Base-by-base conservation (phyloP, 2,888 invertebrate species). In the Drosophila niveifrons region DNA sequence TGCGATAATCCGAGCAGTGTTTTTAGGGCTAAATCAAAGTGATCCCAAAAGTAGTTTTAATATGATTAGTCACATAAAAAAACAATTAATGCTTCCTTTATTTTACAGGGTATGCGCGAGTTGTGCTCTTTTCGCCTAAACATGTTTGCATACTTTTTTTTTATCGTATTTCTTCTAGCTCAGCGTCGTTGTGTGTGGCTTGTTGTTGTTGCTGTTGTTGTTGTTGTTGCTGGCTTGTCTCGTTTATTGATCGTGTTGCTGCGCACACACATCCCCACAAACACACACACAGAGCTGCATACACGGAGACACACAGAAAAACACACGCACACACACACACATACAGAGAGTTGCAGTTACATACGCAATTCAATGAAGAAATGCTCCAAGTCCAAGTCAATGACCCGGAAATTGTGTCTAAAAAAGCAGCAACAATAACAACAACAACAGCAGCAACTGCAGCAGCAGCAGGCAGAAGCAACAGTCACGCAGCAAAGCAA, bases 391-490 rank as follows among this genome's bases (percentile, higher is more conserved):
- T 80, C 70, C 84, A 89, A 89, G 92, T 92, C 92, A 92, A 91
- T 92, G 92, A 92, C 92, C 92, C 92, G 92, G 92, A 92, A 92
- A 92, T 91, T 91, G 91, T 91, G 90, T 91, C 91, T 90, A 89
- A 87, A 87, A 82, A 80, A 87, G 76, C 87, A 89, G 81, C 86
- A 90, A 78, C 80, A 78, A 76, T 77, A 81, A 72, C 82, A 78
- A 67, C 73, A 66, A 59, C 69, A 75, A 43, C 69, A 53, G 15
- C 85, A 87, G 63, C 77, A 65, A 53, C 70, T 70, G 13, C 70
- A 71, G 28, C 67, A 63, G 18, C 61, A 59, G 44, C 75, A 53
- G 11, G 75, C 69, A 79, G 69, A 61, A 66, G 80, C 82, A 80
- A 75, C 72, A 78, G 69, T 75, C 69, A 72, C 69, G 71, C 79